Evolutionary conservation across 2,797 vertebrate genomes (phyloP).

Genomic region (Avahi laniger): DNA sequence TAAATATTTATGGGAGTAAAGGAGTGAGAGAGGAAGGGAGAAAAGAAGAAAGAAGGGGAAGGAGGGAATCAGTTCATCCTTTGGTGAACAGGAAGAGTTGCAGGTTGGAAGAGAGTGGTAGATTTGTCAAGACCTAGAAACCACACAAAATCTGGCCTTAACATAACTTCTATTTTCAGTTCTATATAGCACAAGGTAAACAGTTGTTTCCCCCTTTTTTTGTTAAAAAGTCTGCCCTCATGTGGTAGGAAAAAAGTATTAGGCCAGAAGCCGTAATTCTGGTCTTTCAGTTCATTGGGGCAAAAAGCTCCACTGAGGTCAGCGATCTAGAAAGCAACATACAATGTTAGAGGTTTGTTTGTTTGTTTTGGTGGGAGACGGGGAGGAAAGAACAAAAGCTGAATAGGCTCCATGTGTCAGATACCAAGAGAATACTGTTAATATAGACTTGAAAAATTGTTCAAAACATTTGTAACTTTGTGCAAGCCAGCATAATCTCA

Average conservation of each 20-base stretch:
- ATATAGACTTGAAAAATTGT: conserved; percentile 26
- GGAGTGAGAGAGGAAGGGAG: neutral
- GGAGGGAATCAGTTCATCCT: neutral
- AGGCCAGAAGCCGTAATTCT: conserved; percentile 1
- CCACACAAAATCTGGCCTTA: conserved; percentile 2
- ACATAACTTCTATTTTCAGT: conserved; percentile 22
- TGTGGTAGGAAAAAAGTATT: conserved; percentile 77
- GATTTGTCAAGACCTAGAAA: conserved; percentile 11
- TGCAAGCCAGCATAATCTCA: conserved; percentile 15
- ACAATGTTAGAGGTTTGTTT: neutral
- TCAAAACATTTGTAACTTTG: conserved; percentile 36
- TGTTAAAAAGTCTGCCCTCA: conserved; percentile 84
- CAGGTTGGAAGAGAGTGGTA: neutral
- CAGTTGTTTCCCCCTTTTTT: neutral
- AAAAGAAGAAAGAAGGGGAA: neutral
- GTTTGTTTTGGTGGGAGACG: neutral
- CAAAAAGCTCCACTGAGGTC: neutral
- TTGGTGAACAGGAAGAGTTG: neutral
- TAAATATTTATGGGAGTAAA: neutral
- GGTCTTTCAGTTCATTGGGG: neutral
- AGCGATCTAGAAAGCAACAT: neutral
- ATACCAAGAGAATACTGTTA: neutral
- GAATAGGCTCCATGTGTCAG: neutral
- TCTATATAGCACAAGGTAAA: conserved; percentile 18
- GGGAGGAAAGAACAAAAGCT: neutral